Evolutionary conservation across 2,888 invertebrate genomes (phyloP).

Genomic region (Nasonia oneida): DNA sequence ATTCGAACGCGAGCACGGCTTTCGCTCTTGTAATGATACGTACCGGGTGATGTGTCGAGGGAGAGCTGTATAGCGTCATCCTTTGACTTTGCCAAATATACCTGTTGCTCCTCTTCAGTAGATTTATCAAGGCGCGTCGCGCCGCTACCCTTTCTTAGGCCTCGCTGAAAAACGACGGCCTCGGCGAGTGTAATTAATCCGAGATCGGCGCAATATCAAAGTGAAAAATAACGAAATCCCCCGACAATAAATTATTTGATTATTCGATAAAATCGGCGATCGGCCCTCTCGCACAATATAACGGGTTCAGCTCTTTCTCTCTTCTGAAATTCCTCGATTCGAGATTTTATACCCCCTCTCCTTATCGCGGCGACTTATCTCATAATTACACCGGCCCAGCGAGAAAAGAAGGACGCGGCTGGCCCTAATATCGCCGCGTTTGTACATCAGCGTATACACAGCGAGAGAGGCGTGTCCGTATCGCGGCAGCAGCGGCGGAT

Average conservation of each 20-base stretch:
- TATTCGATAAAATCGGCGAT: neutral
- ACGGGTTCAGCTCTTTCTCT: neutral
- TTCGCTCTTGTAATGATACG: too few relatives aligned
- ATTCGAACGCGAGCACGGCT: neutral
- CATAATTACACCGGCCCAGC: constrained; percentile 13
- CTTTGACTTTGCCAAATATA: neutral
- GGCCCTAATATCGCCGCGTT: constrained; percentile 1
- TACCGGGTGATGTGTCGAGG: too few relatives aligned
- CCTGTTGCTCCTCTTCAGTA: neutral
- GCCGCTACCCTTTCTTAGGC: neutral
- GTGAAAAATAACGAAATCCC: neutral
- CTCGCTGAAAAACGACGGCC: neutral
- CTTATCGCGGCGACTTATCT: constrained; percentile 6
- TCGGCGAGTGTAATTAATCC: neutral
- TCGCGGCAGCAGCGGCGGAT: neutral
- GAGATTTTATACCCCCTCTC: neutral
- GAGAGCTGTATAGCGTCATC: too few relatives aligned
- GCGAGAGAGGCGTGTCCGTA: neutral
- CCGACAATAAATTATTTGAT: neutral
- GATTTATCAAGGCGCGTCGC: neutral
- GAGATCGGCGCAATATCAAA: neutral
- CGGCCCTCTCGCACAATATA: neutral
- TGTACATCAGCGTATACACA: neutral
- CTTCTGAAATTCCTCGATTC: constrained; percentile 11
- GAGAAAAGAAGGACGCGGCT: constrained; percentile 10